Evolutionary conservation across 2,113 vertebrate species (phyloP), one percentile per base, ranked within the genome.

Genomic region (Gobio gobio): DNA sequence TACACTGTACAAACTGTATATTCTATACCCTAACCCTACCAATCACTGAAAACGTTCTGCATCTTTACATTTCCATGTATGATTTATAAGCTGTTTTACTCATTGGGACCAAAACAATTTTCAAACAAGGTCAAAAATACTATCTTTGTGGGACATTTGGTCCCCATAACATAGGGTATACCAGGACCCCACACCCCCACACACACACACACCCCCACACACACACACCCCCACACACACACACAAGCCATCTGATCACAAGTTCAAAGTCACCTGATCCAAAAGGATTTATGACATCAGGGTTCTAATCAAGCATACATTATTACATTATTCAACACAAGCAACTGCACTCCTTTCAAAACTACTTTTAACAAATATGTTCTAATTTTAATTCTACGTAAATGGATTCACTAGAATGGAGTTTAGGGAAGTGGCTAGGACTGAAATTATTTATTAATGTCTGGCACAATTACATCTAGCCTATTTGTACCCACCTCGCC

Each of bases 401-500:
- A 73, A 10, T 13, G 13, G 5, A 33, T 76, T 33, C 16, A 51
- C 74, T 76, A 76, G 24, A 51, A 20, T 76, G 16, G n/a, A 26
- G 14, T 12, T 33, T 10, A 4, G 47, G 4, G 3, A 16, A 26
- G 9, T 18, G 3, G 14, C 47, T 6, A 26, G 45, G n/a, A 18
- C n/a, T 43, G 29, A 36, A 6, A 36, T 56, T 2, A 51, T 12
- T 51, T 20, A 18, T 33, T 58, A n/a, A 20, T 36, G 16, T 74
- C 70, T 45, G 2, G 14, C 4, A 56, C 14, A 74, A 7, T 33
- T 47, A 54, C 14, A n/a, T 49, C 45, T 29, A 56, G 26, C 29
- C 76, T 78, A 59, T 16, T 54, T 81, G 24, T 70, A 70, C 64
- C 80, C 45, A 82, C 80, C 80, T 82, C 12, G 26, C 43, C 5